Conservation (phyloP, 2,113 vertebrate species). For the Gambusia affinis region DNA sequence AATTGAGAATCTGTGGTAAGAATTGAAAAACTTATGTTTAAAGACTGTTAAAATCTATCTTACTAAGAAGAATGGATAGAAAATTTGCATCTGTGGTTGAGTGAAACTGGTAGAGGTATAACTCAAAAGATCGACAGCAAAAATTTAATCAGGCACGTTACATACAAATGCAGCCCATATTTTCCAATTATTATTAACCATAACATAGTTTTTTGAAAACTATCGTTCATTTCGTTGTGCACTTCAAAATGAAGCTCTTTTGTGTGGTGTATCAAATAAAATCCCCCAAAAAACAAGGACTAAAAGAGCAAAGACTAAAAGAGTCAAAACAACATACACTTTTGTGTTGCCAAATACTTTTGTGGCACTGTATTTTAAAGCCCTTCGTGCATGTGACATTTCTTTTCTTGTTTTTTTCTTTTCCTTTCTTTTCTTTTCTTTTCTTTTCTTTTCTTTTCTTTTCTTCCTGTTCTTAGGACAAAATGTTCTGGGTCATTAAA, state of each 20-base stretch:
- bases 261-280: neutral
- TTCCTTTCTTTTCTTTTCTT: neutral
- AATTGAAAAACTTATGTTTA: too few species aligned
- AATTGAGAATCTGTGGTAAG: too few species aligned
- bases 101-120: too few species aligned
- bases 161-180: too few species aligned
- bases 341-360: neutral
- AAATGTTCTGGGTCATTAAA: slow-evolving; percentile 21
- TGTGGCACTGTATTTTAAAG: neutral
- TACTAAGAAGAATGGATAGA: too few species aligned
- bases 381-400: slow-evolving; percentile 16
- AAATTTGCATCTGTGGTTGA: too few species aligned
- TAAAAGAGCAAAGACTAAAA: neutral
- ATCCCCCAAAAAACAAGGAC: neutral
- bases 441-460: neutral
- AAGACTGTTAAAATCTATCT: too few species aligned
- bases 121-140: too few species aligned
- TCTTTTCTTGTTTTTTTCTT: neutral
- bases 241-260: neutral
- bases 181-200: too few species aligned
- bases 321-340: neutral
- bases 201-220: neutral
- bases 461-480: slow-evolving; percentile 4
- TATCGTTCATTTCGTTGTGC: neutral
- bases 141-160: too few species aligned